phyloP scores from a whole-genome alignment of 2,888 invertebrate species.

The Apodemia mormo region DNA sequence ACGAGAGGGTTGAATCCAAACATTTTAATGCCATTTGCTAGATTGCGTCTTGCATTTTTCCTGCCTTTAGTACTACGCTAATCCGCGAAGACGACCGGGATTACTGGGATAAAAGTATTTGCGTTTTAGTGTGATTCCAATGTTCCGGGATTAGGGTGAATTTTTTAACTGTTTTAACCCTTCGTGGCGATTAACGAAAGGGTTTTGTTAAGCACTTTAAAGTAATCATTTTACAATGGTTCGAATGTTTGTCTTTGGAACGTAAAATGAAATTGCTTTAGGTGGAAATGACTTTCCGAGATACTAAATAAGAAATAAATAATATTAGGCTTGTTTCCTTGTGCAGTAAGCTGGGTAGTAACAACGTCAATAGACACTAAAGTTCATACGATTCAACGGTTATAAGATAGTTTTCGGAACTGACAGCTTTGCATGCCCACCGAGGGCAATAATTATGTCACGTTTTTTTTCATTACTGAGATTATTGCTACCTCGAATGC shows the following conservation, averaged over 20 bases:
- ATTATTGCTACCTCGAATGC: too few species aligned
- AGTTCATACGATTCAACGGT: too few species aligned
- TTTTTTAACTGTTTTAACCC: conserved; percentile 69
- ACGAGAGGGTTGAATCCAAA: conserved; percentile 76
- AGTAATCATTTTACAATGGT: conserved; percentile 55
- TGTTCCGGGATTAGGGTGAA: conserved; percentile 67
- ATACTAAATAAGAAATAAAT: too few species aligned
- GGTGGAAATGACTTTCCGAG: neutral
- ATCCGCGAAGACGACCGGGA: conserved; percentile 76
- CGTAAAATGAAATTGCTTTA: neutral
- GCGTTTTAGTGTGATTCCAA: conserved; percentile 77
- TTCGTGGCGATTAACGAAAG: conserved; percentile 67
- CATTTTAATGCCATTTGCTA: conserved; percentile 82
- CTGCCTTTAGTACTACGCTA: conserved; percentile 66
- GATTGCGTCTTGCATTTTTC: conserved; percentile 81
- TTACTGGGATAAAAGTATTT: conserved; percentile 76
- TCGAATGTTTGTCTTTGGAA: neutral
- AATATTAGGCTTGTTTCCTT: too few species aligned
- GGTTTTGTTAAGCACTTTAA: conserved; percentile 57
- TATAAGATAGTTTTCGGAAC: too few species aligned
- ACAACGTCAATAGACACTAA: too few species aligned
- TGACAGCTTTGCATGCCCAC: too few species aligned
- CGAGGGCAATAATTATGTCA: too few species aligned
- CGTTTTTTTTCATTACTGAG: too few species aligned
- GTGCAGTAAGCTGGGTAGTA: too few species aligned